These are phyloP conservation scores for Hippocampus kuda DNA, from an alignment of 2,797 vertebrate species.

Conservation along the genomic window DNA sequence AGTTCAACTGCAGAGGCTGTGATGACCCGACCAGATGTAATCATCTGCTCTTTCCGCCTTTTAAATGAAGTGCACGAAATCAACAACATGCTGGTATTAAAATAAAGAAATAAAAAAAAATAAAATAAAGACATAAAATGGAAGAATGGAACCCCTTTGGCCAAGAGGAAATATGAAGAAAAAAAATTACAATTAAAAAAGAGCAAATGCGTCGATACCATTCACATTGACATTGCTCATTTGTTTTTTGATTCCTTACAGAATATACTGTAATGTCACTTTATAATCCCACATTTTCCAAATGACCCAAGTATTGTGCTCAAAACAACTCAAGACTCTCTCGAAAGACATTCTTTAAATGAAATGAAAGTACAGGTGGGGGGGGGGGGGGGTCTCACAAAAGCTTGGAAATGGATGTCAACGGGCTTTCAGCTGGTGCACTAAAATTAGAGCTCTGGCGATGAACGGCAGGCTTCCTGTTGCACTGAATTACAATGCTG, in stretches of 20 bases:
- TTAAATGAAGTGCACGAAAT: neutral
- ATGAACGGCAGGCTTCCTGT: constrained; percentile 52
- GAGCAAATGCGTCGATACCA: neutral
- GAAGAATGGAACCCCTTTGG: neutral
- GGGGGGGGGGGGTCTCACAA: constrained; percentile 14
- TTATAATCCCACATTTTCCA: neutral
- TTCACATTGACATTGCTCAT: neutral
- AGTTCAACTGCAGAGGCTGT: neutral
- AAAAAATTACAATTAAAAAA: neutral
- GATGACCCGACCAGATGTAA: neutral
- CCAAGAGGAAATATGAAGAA: neutral
- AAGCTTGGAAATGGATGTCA: constrained; percentile 61
- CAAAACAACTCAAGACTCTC: neutral
- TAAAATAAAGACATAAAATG: neutral
- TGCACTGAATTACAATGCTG: constrained; percentile 57
- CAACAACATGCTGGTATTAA: neutral
- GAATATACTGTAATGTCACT: neutral
- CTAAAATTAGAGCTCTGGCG: constrained; percentile 55
- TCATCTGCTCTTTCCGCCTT: neutral
- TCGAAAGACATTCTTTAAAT: constrained; percentile 53
- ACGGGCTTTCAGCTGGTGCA: constrained; percentile 59
- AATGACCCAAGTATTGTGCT: neutral
- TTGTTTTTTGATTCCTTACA: neutral
- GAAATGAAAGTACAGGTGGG: neutral
- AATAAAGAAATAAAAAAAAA: too few relatives aligned